phyloP scores from a whole-genome alignment of 2,113 vertebrate genomes.

The Mesitornis unicolor region DNA sequence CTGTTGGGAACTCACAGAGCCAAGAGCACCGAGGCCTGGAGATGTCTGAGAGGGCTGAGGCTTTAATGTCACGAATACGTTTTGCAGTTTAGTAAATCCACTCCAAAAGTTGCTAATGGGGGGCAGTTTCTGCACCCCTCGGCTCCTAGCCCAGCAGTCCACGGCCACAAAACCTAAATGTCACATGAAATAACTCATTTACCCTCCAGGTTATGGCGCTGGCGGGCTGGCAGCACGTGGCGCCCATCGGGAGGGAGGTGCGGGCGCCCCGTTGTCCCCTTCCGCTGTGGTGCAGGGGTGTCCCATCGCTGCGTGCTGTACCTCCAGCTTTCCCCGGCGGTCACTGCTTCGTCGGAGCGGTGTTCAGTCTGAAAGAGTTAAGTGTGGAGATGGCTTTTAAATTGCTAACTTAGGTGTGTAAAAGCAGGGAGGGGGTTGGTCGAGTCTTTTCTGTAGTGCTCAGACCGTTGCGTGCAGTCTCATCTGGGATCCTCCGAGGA shows the following conservation, averaged over 20 bases:
- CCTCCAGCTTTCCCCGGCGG: neutral
- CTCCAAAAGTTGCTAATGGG: neutral
- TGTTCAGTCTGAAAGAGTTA: neutral
- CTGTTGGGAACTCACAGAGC: neutral
- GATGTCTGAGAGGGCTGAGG: neutral
- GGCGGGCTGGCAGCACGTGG: neutral
- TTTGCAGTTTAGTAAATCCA: neutral
- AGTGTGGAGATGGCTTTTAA: neutral
- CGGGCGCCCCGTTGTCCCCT: neutral
- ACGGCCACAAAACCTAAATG: neutral
- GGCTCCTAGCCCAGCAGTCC: neutral
- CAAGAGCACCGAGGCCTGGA: rapidly evolving
- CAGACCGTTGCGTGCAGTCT: neutral
- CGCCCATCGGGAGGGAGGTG: too few species aligned
- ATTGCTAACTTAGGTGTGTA: neutral
- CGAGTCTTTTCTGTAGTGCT: neutral
- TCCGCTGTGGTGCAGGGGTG: neutral
- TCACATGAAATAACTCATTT: neutral
- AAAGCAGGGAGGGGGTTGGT: neutral
- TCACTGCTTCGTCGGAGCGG: neutral
- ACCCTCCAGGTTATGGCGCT: neutral
- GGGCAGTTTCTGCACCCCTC: neutral
- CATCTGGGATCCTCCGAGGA: neutral
- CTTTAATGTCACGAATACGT: neutral
- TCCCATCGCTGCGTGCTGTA: neutral